Evolutionary conservation across 1,140 invertebrate species (phyloP), one percentile per base, ranked within the genome.

Genomic region (Drosophila carrolli): DNA sequence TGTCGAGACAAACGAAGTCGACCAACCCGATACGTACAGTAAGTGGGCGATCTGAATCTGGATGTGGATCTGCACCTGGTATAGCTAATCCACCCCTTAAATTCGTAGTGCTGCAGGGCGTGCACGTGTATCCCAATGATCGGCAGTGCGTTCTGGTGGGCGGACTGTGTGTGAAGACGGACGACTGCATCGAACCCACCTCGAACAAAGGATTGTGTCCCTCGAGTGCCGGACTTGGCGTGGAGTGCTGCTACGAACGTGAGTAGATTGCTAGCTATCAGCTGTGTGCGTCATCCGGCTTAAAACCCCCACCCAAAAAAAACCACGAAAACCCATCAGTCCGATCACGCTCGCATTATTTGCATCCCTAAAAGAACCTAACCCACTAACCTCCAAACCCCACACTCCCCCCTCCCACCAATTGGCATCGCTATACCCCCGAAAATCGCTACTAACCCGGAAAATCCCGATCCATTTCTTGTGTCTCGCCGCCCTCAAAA

Each of bases 201-300:
- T 74, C 75, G 13, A 91, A 84, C 27, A 77, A 72, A 53, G 92
- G 92, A 9, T 76, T 93, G 11, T 93, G 92, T 48, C 92, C 92
- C 46, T 58, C 74, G 27, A 92, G 90, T 47, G 14, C 60, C 5
- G 66, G 76, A 27, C 35, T 51, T 19, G 92, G 91, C 32, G 92
- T 93, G 16, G 92, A 93, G 47, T 93, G 92, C 55, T 93, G 92
- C 57, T 92, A 89, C 47, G 92, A 92, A 75, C 68, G 92, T 93
- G 71, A 92, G 92, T 92, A 83, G 11, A 47, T 4, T 35, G 14
- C 14, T 16, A 54, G 11, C 14, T 23, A n/a, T 11, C 0, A 16
- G 59, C 29, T 16, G 23, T 62, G 50, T 61, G 27, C 44, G 54
- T 11, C 40, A 53, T 16, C 44, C 43, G 70, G 73, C 56, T 40